Percentiles rank a stretch among this genome's conserved stretches.
phyloP scores from a whole-genome alignment of 2,888 invertebrate genomes.

The Perizoma flavofasciatum region DNA sequence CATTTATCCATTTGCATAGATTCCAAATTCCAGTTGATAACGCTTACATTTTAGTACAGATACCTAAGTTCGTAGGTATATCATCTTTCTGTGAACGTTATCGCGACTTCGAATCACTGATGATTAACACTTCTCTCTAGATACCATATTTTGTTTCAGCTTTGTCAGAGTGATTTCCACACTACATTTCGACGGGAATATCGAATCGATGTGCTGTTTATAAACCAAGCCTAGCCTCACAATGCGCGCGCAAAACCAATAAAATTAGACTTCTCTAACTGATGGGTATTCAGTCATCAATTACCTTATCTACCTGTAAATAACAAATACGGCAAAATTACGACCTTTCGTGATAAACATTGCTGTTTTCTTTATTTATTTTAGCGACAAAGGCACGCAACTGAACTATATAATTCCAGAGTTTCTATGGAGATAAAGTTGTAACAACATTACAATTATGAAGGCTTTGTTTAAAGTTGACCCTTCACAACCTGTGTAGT shows the following conservation, averaged over 20 bases:
- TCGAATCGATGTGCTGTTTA: slow-evolving; percentile 38
- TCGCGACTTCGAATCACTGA: background rate
- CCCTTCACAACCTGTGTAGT: background rate
- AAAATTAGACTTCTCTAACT: slow-evolving; percentile 21
- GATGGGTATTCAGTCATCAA: slow-evolving; percentile 16
- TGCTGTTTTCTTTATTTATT: slow-evolving; percentile 10
- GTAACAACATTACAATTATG: slow-evolving; percentile 14
- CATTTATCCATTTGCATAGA: slow-evolving; percentile 66
- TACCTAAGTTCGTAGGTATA: slow-evolving; percentile 1
- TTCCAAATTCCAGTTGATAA: slow-evolving; percentile 7
- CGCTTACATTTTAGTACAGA: slow-evolving; percentile 1
- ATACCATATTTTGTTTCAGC: background rate
- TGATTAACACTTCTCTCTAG: background rate
- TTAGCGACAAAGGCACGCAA: slow-evolving; percentile 10
- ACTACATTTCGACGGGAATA: slow-evolving; percentile 27
- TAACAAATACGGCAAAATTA: slow-evolving; percentile 15
- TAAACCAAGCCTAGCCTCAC: slow-evolving; percentile 39
- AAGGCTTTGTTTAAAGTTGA: background rate
- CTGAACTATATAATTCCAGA: slow-evolving; percentile 4
- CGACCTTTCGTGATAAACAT: slow-evolving; percentile 14
- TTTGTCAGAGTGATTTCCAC: slow-evolving; percentile 4
- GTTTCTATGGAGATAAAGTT: slow-evolving; percentile 33
- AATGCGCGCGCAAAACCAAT: slow-evolving; percentile 50
- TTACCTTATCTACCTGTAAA: slow-evolving; percentile 13
- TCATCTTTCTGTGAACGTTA: slow-evolving; percentile 3